These are phyloP conservation scores for Clitarchus hookeri DNA, from an alignment of 2,888 invertebrate genomes.

Conservation along the genomic window DNA sequence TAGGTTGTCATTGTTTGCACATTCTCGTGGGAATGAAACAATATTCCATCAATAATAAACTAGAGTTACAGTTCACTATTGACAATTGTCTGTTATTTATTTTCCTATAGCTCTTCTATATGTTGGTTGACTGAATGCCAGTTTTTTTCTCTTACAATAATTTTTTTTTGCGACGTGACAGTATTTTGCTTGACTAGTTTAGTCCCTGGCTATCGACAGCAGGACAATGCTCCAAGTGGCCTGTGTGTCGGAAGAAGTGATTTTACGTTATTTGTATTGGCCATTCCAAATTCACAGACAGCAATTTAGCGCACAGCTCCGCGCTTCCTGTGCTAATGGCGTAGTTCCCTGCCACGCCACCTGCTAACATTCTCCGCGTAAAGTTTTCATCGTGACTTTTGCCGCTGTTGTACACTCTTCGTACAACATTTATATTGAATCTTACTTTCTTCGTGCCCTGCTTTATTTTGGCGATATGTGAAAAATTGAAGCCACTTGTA, in stretches of 20 bases:
- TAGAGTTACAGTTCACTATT: too few relatives aligned
- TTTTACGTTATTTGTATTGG: slow-evolving; percentile 21
- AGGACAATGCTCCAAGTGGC: neutral
- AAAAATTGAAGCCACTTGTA: too few relatives aligned
- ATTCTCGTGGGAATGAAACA: too few relatives aligned
- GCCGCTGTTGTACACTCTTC: neutral
- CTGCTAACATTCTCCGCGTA: neutral
- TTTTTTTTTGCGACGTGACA: neutral
- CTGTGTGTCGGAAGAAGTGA: slow-evolving; percentile 10
- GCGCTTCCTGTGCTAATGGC: slow-evolving; percentile 41
- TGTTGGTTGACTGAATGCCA: too few relatives aligned
- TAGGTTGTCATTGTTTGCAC: too few relatives aligned
- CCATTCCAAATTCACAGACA: slow-evolving; percentile 5
- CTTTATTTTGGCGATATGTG: too few relatives aligned
- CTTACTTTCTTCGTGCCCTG: too few relatives aligned
- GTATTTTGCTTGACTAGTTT: neutral
- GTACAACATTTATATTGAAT: neutral
- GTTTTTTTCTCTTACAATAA: too few relatives aligned
- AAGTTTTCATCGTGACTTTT: neutral
- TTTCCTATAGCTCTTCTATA: too few relatives aligned
- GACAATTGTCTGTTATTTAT: too few relatives aligned
- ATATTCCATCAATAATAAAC: too few relatives aligned
- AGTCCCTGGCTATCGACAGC: neutral
- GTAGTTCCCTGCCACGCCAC: slow-evolving; percentile 34
- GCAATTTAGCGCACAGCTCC: slow-evolving; percentile 34